Conservation (phyloP, 53 echinoderm and acorn worm species). For the Patiria pectinifera region DNA sequence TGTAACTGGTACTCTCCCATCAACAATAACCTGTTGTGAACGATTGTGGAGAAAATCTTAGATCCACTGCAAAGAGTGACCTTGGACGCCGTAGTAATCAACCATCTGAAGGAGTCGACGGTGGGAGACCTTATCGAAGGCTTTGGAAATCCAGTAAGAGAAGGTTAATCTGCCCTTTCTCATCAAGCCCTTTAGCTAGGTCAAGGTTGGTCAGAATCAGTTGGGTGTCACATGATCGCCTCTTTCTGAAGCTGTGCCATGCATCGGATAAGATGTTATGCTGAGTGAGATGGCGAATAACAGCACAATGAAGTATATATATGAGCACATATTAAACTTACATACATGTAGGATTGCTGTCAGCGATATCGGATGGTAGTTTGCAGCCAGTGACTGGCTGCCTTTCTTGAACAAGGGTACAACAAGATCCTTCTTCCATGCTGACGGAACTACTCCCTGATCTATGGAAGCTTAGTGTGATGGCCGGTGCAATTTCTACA, state of each 20-base stretch:
- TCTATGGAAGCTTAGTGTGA: not conserved
- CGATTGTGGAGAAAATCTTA: conserved; percentile 20
- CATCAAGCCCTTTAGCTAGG: conserved; percentile 14
- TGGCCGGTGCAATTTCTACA: conserved; percentile 10
- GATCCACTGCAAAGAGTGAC: conserved; percentile 13
- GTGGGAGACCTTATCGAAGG: conserved; percentile 50
- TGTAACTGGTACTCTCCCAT: conserved; percentile 10
- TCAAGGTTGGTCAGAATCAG: not conserved
- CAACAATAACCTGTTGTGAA: conserved; percentile 6
- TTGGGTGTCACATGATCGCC: conserved; percentile 30
- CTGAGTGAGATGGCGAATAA: not conserved
- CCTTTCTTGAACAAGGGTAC: conserved; percentile 61
- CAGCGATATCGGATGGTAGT: not conserved
- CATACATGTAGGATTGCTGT: not conserved
- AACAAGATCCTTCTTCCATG: conserved; percentile 37
- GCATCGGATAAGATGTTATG: conserved; percentile 8
- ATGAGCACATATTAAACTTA: not conserved
- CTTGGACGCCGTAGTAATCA: conserved; percentile 3
- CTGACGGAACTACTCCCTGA: conserved; percentile 28
- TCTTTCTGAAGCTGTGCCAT: conserved; percentile 40
- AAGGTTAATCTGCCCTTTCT: conserved; percentile 25
- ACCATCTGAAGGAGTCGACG: conserved; percentile 14
- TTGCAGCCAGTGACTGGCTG: not conserved
- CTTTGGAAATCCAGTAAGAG: conserved; percentile 38
- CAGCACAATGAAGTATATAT: not conserved